Base-by-base conservation (phyloP, 2,888 invertebrate species). In the Reticulitermes lucifugus region DNA sequence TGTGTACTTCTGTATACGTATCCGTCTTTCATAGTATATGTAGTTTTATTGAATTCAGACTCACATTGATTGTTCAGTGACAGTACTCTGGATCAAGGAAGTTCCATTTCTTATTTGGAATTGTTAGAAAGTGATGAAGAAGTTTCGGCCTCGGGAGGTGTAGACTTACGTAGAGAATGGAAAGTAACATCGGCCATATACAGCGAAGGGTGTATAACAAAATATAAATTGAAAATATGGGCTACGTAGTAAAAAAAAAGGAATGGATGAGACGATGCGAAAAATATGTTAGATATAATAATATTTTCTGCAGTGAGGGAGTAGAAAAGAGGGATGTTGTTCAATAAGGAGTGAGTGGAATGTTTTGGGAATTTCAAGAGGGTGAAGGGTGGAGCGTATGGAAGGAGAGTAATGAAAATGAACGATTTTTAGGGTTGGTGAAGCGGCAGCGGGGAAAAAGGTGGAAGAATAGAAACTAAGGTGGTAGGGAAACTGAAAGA, bases 221-320 rank as follows among this genome's bases (percentile, higher is more conserved):
- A 73, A 73, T 73, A 73, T 73, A 73, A 73, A 73, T 73, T 73
- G 73, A 73, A 73, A 35, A 73, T 73, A 60, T 60, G 79, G 55
- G 25, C 55, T 79, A 60, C 41, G 7, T 80, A 80, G 29, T 35
- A 22, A 80, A 60, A 60, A 35, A 80, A 59, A 60, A 22, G 41
- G 80, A 80, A 60, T 41, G 41, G 80, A 80, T 35, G 29, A 41
- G 60, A 35, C 41, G 80, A 80, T 80, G 35, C 35, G 41, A 80
- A 80, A 80, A 80, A 80, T 80, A 80, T 80, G 80, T 60, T 60
- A 29, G 10, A 41, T 22, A 60, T 60, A 80, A 80, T 59, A 73
- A 73, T 73, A 73, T 41, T 73, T 73, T 35, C 41, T 73, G 41
- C 5, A 73, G 29, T 29, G 73, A 41, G 41, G 21, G 35, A 21